These are phyloP conservation scores for Drosophila algonquin DNA, from an alignment of 2,888 invertebrate species.

Conservation along the genomic window DNA sequence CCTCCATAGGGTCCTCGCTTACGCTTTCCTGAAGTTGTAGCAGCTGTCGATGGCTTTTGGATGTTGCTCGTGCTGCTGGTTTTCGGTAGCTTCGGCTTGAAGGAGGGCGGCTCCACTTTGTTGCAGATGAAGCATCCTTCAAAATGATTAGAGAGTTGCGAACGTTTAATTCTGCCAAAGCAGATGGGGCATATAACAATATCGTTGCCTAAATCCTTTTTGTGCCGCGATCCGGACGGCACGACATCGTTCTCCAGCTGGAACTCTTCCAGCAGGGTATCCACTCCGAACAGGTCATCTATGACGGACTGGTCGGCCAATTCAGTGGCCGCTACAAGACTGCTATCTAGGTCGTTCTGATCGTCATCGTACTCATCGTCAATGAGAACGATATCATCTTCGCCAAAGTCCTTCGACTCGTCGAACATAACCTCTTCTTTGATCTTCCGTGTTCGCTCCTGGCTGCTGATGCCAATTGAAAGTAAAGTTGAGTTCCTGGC, in stretches of 20 bases:
- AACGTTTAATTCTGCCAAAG: slow-evolving; percentile 79
- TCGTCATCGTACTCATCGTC: slow-evolving; percentile 74
- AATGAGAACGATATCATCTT: slow-evolving; percentile 81
- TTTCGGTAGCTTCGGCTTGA: slow-evolving; percentile 46
- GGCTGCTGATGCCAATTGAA: slow-evolving; percentile 47
- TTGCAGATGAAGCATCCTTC: slow-evolving; percentile 82
- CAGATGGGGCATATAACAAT: slow-evolving; percentile 83
- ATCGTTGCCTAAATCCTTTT: slow-evolving; percentile 71
- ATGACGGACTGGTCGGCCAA: slow-evolving; percentile 80
- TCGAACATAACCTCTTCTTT: slow-evolving; percentile 82
- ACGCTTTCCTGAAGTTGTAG: not conserved
- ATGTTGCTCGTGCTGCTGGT: slow-evolving; percentile 7
- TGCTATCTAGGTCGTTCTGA: slow-evolving; percentile 44
- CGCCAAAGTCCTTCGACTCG: slow-evolving; percentile 45
- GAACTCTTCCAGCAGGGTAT: slow-evolving; percentile 80
- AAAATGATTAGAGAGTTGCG: slow-evolving; percentile 78
- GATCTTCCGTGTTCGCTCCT: slow-evolving; percentile 75
- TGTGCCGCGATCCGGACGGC: slow-evolving; percentile 65
- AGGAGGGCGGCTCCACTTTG: slow-evolving; percentile 62
- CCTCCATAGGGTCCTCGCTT: slow-evolving; percentile 3
- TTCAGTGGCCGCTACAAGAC: slow-evolving; percentile 61
- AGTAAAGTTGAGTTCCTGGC: not conserved
- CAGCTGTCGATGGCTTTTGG: not conserved
- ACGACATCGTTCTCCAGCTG: slow-evolving; percentile 78
- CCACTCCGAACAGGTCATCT: slow-evolving; percentile 82